These are phyloP conservation scores for Myzus persicae DNA, from an alignment of 1,140 invertebrate species.

Conservation along the genomic window DNA sequence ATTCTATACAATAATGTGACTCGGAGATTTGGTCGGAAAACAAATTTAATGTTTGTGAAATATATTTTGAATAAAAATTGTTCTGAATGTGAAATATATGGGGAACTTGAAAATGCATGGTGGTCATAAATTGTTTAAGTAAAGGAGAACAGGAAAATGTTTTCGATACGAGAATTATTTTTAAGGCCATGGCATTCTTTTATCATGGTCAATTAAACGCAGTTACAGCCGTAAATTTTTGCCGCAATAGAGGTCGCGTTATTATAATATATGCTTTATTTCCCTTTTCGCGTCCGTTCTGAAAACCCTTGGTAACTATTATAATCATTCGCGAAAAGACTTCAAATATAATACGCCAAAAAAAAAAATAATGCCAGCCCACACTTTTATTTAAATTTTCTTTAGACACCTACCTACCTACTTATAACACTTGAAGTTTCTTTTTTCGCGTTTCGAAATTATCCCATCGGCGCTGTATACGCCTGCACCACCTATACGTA, in stretches of 20 bases:
- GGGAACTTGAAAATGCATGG: neutral
- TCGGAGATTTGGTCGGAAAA: neutral
- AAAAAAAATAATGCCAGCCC: neutral
- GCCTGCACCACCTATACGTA: neutral
- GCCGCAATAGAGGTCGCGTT: neutral
- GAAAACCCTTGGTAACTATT: neutral
- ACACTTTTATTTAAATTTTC: constrained; percentile 6
- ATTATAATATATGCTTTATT: neutral
- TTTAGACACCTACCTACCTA: neutral
- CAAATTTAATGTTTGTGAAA: neutral
- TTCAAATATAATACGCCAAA: neutral
- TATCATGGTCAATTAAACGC: constrained; percentile 23
- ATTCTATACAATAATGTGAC: neutral
- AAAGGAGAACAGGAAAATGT: neutral
- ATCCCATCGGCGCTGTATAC: neutral
- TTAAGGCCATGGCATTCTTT: neutral
- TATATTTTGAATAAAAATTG: neutral
- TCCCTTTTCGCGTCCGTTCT: neutral
- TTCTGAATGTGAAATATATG: neutral
- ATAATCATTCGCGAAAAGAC: neutral
- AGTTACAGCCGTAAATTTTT: neutral
- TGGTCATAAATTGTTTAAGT: neutral
- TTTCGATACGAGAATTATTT: constrained; percentile 23
- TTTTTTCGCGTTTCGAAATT: constrained; percentile 4
- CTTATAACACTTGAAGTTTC: constrained; percentile 12